Conservation (phyloP, 2,797 vertebrate species). For the Leptatherina wallacei region DNA sequence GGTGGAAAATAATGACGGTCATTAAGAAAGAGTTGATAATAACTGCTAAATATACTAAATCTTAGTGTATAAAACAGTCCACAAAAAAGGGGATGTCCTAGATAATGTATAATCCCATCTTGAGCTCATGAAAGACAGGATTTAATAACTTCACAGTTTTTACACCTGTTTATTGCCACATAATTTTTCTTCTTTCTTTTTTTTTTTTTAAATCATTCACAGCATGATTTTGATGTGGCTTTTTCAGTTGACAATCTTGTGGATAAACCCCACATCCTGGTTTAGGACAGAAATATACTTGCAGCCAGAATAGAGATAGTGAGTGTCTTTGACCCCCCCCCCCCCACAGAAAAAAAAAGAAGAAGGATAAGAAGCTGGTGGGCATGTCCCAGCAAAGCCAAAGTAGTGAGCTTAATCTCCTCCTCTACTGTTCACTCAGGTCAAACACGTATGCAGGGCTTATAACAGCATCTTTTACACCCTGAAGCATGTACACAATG, state of each 20-base stretch:
- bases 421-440: neutral
- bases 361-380: neutral
- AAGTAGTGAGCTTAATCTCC: neutral
- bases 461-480: neutral
- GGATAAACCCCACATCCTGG: neutral
- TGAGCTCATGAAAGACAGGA: neutral
- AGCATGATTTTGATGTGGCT: neutral
- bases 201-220: neutral
- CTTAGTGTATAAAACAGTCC: neutral
- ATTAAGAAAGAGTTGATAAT: neutral
- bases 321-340: neutral
- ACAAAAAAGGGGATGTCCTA: neutral
- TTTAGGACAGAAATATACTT: neutral
- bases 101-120: constrained; percentile 1
- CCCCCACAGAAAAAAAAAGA: neutral
- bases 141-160: neutral
- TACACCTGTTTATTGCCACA: neutral
- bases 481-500: neutral
- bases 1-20: neutral
- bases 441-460: neutral
- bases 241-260: neutral
- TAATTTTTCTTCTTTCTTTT: neutral
- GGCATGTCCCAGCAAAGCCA: constrained; percentile 21
- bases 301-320: neutral
- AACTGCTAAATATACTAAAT: neutral